phyloP scores from a whole-genome alignment of 2,113 vertebrate species.

The Cinclus mexicanus region DNA sequence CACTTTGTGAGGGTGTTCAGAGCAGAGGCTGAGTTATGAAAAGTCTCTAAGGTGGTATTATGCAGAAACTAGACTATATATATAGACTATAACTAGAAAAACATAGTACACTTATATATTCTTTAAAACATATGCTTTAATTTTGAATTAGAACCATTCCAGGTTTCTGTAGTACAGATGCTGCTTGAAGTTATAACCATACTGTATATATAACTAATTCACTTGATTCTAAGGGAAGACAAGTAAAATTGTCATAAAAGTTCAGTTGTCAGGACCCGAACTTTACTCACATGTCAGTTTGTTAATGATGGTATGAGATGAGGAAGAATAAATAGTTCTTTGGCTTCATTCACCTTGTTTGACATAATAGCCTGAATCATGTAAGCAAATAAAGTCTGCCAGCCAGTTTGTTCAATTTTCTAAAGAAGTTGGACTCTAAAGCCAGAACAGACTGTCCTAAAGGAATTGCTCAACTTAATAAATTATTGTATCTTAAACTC shows the following conservation, averaged over 20 bases:
- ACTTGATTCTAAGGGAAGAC: neutral
- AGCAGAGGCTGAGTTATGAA: neutral
- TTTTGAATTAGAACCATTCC: neutral
- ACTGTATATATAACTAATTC: neutral
- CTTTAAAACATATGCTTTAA: neutral
- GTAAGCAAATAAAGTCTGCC: constrained; percentile 6
- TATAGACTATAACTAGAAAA: neutral
- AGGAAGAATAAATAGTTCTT: neutral
- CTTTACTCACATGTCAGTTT: neutral
- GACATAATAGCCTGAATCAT: constrained; percentile 11
- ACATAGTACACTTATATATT: accelerated
- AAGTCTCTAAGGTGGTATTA: neutral
- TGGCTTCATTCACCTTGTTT: neutral
- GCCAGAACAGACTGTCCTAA: neutral
- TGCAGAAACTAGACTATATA: neutral
- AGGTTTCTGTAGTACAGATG: neutral
- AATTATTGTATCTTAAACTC: neutral
- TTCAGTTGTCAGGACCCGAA: neutral
- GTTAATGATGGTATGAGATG: neutral
- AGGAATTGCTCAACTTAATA: neutral
- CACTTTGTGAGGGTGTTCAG: neutral
- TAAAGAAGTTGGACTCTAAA: neutral
- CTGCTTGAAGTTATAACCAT: neutral
- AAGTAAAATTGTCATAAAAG: neutral
- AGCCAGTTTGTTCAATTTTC: constrained; percentile 26